phyloP scores from a whole-genome alignment of 2,113 vertebrate species.

The Apodemus sylvaticus region DNA sequence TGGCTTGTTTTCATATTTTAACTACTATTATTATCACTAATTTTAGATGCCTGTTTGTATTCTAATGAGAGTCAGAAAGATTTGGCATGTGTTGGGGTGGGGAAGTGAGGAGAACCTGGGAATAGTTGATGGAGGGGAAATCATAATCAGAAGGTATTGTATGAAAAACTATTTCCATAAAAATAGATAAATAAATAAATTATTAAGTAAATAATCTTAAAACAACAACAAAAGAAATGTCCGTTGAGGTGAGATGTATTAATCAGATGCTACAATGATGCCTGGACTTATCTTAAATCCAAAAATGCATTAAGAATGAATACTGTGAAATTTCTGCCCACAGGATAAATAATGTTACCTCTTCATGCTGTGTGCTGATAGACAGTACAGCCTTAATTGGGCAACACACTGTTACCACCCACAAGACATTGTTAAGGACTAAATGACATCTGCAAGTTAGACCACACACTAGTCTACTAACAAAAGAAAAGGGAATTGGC shows the following conservation, averaged over 20 bases:
- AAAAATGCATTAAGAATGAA: constrained; percentile 27
- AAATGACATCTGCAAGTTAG: neutral
- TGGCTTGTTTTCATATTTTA: neutral
- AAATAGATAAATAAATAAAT: neutral
- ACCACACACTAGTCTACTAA: neutral
- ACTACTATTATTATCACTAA: neutral
- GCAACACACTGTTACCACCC: neutral
- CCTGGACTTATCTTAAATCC: constrained; percentile 31
- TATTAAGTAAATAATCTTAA: neutral
- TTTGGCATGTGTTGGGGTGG: neutral
- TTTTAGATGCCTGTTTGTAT: neutral
- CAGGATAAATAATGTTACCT: neutral
- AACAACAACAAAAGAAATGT: neutral
- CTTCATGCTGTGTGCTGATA: constrained; percentile 10
- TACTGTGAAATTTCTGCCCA: neutral
- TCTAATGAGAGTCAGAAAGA: neutral
- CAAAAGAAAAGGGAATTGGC: neutral
- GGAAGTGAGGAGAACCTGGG: neutral
- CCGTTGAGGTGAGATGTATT: neutral
- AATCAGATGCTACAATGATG: neutral
- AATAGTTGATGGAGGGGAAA: neutral
- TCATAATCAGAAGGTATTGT: neutral
- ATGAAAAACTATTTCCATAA: neutral
- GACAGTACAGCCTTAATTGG: neutral
- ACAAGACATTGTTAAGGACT: neutral